Evolutionary conservation across 1,140 invertebrate species (phyloP).

Genomic region (Ceratina australensis): DNA sequence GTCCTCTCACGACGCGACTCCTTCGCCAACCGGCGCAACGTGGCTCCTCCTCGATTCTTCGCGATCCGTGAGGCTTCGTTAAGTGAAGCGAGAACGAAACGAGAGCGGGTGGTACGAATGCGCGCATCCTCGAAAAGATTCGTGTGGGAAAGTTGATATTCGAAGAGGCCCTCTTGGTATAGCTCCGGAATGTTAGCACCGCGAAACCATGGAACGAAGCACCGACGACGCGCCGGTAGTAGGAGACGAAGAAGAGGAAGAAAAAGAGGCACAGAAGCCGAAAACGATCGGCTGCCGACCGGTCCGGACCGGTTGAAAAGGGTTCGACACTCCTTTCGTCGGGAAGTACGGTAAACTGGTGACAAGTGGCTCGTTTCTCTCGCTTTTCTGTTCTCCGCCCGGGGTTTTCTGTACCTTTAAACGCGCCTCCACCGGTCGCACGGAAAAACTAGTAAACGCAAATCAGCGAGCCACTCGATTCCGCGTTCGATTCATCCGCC

Average conservation of each 20-base stretch:
- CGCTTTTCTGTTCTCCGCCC: conserved; percentile 18
- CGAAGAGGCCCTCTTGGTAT: conserved; percentile 47
- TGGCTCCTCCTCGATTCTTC: neutral
- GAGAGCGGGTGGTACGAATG: conserved; percentile 10
- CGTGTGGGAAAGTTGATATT: conserved; percentile 71
- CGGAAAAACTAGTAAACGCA: conserved; percentile 36
- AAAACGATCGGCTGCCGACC: conserved; percentile 59
- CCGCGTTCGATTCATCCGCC: neutral
- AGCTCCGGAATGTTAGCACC: conserved; percentile 65
- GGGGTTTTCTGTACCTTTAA: neutral
- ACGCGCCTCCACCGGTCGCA: neutral
- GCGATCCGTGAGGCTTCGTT: neutral
- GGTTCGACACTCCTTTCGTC: conserved; percentile 57
- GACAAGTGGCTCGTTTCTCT: conserved; percentile 53
- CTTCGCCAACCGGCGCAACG: neutral
- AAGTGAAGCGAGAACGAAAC: neutral
- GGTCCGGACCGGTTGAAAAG: conserved; percentile 63
- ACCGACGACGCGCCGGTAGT: conserved; percentile 49
- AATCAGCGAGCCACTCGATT: conserved; percentile 20
- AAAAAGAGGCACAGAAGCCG: conserved; percentile 37
- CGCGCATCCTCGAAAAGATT: conserved; percentile 60
- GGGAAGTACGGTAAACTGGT: conserved; percentile 56
- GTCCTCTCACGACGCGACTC: neutral
- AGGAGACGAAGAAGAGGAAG: conserved; percentile 32
- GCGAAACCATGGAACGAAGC: conserved; percentile 61